A percentile compares a stretch with the other conserved stretches of the same genome.
These are phyloP conservation scores for Alethe castanea DNA, from an alignment of 2,113 vertebrate species.

Conservation along the genomic window DNA sequence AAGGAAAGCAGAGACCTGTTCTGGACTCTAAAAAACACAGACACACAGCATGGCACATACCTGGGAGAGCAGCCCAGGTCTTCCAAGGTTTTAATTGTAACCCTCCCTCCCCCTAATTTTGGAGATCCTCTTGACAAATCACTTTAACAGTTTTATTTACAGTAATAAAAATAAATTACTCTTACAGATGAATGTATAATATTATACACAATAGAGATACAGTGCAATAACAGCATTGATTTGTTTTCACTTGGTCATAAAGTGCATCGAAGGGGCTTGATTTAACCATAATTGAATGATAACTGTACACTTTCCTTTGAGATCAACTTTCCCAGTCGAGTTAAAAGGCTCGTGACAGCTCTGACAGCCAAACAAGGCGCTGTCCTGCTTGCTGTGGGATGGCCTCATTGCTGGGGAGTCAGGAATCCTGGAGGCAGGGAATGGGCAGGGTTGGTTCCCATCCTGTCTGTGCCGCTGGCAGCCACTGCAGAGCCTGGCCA, in stretches of 20 bases:
- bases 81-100: slow-evolving; percentile 31
- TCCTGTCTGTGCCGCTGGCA: not conserved
- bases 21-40: not conserved
- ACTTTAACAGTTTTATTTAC: slow-evolving; percentile 71
- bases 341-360: not conserved
- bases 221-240: slow-evolving; percentile 67
- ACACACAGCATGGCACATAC: slow-evolving; percentile 21
- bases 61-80: slow-evolving; percentile 50
- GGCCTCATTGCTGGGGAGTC: not conserved
- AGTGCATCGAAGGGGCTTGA: slow-evolving; percentile 64
- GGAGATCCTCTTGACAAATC: slow-evolving; percentile 51
- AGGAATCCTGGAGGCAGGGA: not conserved
- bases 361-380: not conserved
- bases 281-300: not conserved
- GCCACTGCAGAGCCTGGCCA: not conserved
- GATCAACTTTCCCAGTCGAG: not conserved
- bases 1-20: not conserved
- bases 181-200: slow-evolving; percentile 76
- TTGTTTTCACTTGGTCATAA: slow-evolving; percentile 58
- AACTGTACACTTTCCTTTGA: not conserved
- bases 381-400: not conserved
- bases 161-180: slow-evolving; percentile 83
- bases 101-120: not conserved
- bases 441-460: rapidly evolving
- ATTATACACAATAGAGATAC: slow-evolving; percentile 70